These are phyloP conservation scores for Enteromius treurensis DNA, from an alignment of 2,797 vertebrate genomes.

Conservation along the genomic window DNA sequence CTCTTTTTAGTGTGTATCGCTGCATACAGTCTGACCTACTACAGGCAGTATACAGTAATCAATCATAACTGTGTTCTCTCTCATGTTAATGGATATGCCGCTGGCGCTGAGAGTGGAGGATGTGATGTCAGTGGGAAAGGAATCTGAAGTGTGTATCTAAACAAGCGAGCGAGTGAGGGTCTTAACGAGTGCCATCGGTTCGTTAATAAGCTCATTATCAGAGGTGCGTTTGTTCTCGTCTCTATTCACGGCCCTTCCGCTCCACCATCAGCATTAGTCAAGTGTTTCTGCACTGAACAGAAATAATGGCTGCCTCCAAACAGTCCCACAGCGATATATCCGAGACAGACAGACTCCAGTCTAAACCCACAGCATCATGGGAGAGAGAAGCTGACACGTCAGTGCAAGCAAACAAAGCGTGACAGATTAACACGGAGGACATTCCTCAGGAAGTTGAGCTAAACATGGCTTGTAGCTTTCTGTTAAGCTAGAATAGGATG, in stretches of 20 bases:
- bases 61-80: not conserved
- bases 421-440: not conserved
- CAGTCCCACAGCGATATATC: not conserved
- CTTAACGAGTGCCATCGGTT: slow-evolving; percentile 40
- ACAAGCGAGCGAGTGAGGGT: slow-evolving; percentile 20
- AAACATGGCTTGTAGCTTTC: not conserved
- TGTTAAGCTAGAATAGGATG: not conserved
- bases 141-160: slow-evolving; percentile 8
- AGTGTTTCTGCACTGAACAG: not conserved
- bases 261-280: not conserved
- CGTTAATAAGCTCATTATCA: slow-evolving; percentile 56
- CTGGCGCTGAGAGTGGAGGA: slow-evolving; percentile 16
- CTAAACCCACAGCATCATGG: not conserved
- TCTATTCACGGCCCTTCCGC: not conserved
- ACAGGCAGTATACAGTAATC: not conserved
- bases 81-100: not conserved
- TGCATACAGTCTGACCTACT: no score
- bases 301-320: not conserved
- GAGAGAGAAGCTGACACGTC: not conserved
- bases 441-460: not conserved
- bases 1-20: not conserved
- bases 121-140: not conserved
- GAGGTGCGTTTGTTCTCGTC: slow-evolving; percentile 45
- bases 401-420: not conserved
- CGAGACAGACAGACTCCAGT: not conserved